Evolutionary conservation across 2,888 invertebrate genomes (phyloP), one percentile per base, ranked within the genome.

Genomic region (Euphydryas editha): DNA sequence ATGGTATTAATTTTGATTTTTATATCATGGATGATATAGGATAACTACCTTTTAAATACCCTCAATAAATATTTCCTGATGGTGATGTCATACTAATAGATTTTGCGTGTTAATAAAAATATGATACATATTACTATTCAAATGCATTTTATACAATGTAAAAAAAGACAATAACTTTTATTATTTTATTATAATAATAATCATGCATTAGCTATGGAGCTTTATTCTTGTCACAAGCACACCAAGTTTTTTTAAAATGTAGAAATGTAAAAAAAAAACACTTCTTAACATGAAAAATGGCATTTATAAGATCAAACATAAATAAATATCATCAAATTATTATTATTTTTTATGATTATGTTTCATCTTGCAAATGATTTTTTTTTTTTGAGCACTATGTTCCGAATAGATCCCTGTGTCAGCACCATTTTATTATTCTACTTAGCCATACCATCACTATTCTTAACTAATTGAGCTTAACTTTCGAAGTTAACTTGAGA

Each of bases 391-490:
- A 44, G 21, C 15, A 42, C 39, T 30, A 15, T 36, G 17, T 44
- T 30, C 17, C 51, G 7, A 42, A 44, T 20, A n/a, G 24, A 13
- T 15, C 17, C 42, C 8, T 42, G 42, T 37, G 30, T 56, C 42
- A 61, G 66, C 65, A 65, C 55, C 54, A 17, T 44, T 37, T 47
- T 65, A 70, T 47, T 65, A 70, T 59, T 21, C 49, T 64, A 60
- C 60, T 56, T 44, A 64, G 61, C 39, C 62, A 64, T 37, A 54
- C 68, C 65, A 70, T 46, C 54, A 65, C 65, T 69, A 49, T 42
- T 51, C 69, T 59, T 54, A 62, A 65, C 67, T 71, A 71, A 68
- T 69, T 72, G 73, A 73, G 72, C 74, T 71, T 69, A 66, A 58
- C 20, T 47, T 49, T 47, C 61, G 13, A 42, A 56, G 37, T 62